Base-by-base conservation (phyloP, 1,140 invertebrate species). In the Stratiolaelaps scimitus region DNA sequence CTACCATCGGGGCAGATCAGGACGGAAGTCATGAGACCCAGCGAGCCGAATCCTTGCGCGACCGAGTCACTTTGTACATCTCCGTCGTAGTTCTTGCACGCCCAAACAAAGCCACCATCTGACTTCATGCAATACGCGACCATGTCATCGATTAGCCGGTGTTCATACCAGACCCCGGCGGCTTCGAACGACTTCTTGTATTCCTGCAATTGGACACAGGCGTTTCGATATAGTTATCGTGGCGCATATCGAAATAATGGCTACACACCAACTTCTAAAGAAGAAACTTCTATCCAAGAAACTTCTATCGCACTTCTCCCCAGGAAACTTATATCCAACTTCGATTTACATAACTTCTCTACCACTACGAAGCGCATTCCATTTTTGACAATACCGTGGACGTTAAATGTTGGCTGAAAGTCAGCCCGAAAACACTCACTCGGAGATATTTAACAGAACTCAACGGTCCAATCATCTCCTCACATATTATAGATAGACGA, bases 51-150 rank as follows among this genome's bases (percentile, higher is more conserved):
- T 69, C 92, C 92, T 78, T 98, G 92, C 70, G 93, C 93, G 19
- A 98, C 88, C 5, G 90, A 92, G 77, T 98, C 94, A 0, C 89
- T 94, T 75, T 98, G 94, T 0, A 98, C 95, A 79, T 98, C 95
- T 43, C 95, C 95, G 75, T 98, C 95, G 74, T 98, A 98, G 75
- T 98, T 98, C 76, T 98, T 98, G 77, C 94, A 84, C 23, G 94
- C 92, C 94, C 95, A 98, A 0, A 98, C 92, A 79, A 97, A 98
- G 65, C 93, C 94, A 70, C 95, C 95, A 69, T 94, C 88, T 1
- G 90, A 92, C 76, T 98, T 98, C 87, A 98, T 91, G 6, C 85
- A 84, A 75, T 96, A 94, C 17, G 95, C 95, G 2, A 98, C 94
- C 94, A 98, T 98, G 73, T 98, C 94, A 76, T 98, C 95, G 75